These are phyloP conservation scores for Elaphurus davidianus DNA, from an alignment of 2,113 vertebrate species.

Conservation along the genomic window DNA sequence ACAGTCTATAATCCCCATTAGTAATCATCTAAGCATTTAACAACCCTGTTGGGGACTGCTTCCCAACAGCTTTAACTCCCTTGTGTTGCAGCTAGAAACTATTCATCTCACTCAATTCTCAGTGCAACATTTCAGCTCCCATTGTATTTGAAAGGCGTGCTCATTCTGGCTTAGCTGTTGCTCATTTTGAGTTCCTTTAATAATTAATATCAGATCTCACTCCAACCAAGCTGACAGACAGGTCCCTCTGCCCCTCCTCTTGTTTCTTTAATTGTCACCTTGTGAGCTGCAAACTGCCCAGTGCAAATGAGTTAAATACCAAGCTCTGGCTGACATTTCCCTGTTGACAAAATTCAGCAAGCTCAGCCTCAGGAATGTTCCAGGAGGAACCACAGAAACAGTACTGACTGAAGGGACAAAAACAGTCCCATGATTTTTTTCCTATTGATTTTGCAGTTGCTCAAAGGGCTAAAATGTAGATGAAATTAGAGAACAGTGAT, in stretches of 20 bases:
- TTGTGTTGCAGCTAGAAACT: neutral
- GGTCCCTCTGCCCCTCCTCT: conserved; percentile 25
- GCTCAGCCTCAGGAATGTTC: conserved; percentile 32
- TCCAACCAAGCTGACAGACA: conserved; percentile 53
- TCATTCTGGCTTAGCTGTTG: neutral
- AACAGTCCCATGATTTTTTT: neutral
- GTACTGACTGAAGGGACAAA: neutral
- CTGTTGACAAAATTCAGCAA: conserved; percentile 53
- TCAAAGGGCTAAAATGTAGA: neutral
- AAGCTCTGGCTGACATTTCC: conserved; percentile 47
- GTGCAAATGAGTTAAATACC: conserved; percentile 68
- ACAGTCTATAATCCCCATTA: neutral
- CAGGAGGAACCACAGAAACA: neutral
- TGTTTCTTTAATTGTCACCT: conserved; percentile 74
- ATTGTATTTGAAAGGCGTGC: neutral
- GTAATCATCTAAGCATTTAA: neutral
- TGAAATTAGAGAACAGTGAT: neutral
- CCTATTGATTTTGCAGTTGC: neutral
- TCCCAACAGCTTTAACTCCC: neutral
- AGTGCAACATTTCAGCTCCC: neutral
- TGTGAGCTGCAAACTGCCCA: conserved; percentile 55
- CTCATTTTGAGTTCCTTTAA: conserved; percentile 61
- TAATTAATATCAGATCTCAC: conserved; percentile 63
- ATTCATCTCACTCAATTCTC: neutral
- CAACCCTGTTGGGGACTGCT: neutral